Percentiles rank a stretch among this genome's conserved stretches.
These are phyloP conservation scores for Amphiprion ocellaris DNA, from an alignment of 2,113 vertebrate species.

Conservation along the genomic window DNA sequence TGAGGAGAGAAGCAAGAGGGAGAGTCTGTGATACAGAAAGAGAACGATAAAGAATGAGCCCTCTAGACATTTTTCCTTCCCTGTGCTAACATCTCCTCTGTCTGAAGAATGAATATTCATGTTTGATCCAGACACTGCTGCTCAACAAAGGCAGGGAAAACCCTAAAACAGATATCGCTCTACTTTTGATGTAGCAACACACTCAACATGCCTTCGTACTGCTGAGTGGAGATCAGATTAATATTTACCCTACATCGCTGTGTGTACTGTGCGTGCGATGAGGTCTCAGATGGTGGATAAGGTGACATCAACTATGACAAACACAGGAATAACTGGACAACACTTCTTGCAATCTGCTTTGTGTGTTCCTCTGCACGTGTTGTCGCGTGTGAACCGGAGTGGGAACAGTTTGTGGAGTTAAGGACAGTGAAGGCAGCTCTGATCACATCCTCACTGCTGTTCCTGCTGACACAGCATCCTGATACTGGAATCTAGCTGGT, in stretches of 20 bases:
- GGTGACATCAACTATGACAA: slow-evolving; percentile 7
- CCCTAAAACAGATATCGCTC: slow-evolving; percentile 68
- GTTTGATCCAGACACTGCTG: slow-evolving; percentile 74
- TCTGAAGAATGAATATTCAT: slow-evolving; percentile 84
- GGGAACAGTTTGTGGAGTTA: slow-evolving; percentile 59
- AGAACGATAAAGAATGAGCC: slow-evolving; percentile 82
- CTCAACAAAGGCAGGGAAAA: slow-evolving; percentile 72
- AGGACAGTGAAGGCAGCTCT: slow-evolving; percentile 70
- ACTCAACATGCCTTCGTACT: slow-evolving; percentile 30
- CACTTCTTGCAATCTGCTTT: neutral
- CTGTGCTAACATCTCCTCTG: slow-evolving; percentile 81
- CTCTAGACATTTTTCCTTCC: slow-evolving; percentile 82
- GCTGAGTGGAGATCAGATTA: slow-evolving; percentile 44
- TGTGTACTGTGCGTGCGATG: slow-evolving; percentile 1
- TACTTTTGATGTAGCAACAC: slow-evolving; percentile 52
- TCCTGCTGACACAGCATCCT: slow-evolving; percentile 78
- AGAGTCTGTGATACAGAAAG: slow-evolving; percentile 68
- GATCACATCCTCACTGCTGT: slow-evolving; percentile 71
- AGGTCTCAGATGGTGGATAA: neutral
- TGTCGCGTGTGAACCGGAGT: slow-evolving; percentile 13
- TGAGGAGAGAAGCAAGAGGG: slow-evolving; percentile 64
- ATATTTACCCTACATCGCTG: slow-evolving; percentile 30
- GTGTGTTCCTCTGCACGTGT: slow-evolving; percentile 6
- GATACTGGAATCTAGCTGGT: slow-evolving; percentile 75
- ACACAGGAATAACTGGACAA: slow-evolving; percentile 5